Conservation (phyloP, 2,888 invertebrate species). For the Eupelmus urozonus region DNA sequence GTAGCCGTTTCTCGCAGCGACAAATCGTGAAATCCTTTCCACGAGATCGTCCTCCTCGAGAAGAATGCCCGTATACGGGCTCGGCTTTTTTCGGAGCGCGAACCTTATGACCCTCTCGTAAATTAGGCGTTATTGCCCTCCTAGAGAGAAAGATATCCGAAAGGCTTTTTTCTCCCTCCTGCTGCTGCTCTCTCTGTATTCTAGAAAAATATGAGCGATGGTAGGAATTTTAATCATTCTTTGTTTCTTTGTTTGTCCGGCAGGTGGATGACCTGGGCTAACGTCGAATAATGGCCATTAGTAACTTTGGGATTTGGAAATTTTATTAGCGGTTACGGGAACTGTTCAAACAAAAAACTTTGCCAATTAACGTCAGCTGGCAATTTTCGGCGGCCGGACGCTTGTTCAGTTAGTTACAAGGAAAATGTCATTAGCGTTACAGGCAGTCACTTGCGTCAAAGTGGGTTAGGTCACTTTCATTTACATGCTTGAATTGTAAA, state of each 20-base stretch:
- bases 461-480: slow-evolving; percentile 29
- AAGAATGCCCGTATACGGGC: slow-evolving; percentile 55
- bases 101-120: slow-evolving; percentile 65
- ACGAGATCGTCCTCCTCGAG: neutral
- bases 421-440: slow-evolving; percentile 28
- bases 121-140: slow-evolving; percentile 67
- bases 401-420: slow-evolving; percentile 9
- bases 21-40: slow-evolving; percentile 53
- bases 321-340: too few relatives aligned
- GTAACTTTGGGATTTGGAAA: neutral
- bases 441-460: slow-evolving; percentile 1
- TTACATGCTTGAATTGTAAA: slow-evolving; percentile 48
- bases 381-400: too few relatives aligned
- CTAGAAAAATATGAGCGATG: slow-evolving; percentile 28
- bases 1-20: slow-evolving; percentile 50
- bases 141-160: neutral
- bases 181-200: neutral
- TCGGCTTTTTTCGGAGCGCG: slow-evolving; percentile 62
- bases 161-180: neutral
- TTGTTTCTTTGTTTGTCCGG: too few relatives aligned
- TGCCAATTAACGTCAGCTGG: neutral
- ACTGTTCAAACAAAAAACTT: neutral
- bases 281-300: neutral
- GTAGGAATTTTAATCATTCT: neutral
- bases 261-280: neutral